These are phyloP conservation scores for Scrobipalpa atriplicella DNA, from an alignment of 2,888 invertebrate species.

Conservation along the genomic window DNA sequence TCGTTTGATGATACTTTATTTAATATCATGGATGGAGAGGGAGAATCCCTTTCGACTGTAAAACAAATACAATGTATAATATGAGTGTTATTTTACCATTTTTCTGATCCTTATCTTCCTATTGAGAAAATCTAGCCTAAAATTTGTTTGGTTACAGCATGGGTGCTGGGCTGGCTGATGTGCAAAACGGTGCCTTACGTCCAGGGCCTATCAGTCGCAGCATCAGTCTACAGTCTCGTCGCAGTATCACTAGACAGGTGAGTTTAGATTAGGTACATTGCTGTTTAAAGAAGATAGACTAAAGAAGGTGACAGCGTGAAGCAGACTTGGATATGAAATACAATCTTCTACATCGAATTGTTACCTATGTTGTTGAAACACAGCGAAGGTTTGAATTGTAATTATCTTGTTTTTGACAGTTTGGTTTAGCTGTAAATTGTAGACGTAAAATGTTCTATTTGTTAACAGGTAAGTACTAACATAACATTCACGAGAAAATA, in stretches of 20 bases:
- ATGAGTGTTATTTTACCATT: too few species aligned
- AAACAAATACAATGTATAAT: too few species aligned
- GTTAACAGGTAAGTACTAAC: too few species aligned
- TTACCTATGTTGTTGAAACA: neutral
- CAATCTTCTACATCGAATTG: neutral
- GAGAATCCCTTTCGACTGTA: too few species aligned
- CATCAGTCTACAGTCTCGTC: constrained; percentile 97
- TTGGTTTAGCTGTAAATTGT: neutral
- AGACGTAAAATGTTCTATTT: too few species aligned
- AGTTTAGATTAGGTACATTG: constrained; percentile 51
- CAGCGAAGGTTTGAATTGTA: too few species aligned
- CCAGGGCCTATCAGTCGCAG: constrained; percentile 97
- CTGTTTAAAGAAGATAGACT: neutral
- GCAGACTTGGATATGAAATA: neutral
- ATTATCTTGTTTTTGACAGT: too few species aligned
- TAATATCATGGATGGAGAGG: too few species aligned
- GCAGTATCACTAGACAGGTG: constrained; percentile 97
- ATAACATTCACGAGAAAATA: neutral
- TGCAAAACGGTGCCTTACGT: constrained; percentile 98
- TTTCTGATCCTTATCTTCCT: too few species aligned
- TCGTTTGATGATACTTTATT: too few species aligned
- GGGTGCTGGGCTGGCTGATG: constrained; percentile 97
- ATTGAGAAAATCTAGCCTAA: too few species aligned
- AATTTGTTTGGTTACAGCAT: constrained; percentile 84
- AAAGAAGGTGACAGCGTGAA: too few species aligned